Base-by-base conservation (phyloP, 2,113 vertebrate species). In the Psittacula cyanocephala region DNA sequence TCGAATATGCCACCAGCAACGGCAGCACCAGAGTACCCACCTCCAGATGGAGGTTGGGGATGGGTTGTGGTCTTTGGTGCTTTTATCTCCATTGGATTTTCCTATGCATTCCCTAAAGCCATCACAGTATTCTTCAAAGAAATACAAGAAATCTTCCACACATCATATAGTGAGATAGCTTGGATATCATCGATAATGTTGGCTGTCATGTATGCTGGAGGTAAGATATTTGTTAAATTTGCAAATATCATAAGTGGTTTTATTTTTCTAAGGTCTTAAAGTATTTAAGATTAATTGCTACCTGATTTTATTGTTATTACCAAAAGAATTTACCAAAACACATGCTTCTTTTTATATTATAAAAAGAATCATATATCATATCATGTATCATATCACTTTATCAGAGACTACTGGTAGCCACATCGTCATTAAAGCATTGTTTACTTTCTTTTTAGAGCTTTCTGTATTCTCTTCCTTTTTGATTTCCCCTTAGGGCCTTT, bases 171-270 rank as follows among this genome's bases (percentile, higher is more conserved):
- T 87, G 97, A 99, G 96, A 98, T 99, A 57, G 99, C 99, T 7
- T 99, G 99, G 99, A 99, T 99, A 97, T 99, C 99, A 63, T 99
- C 99, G 3, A 99, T 99, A 95, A 99, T 99, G 99, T 97, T 99
- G 29, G 99, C 99, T 29, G 98, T 99, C 94, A 99, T 99, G 99
- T 99, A 99, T n/a, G 99, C 99, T 77, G 99, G 99, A 98, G 99
- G 99, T 99, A 98, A 98, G 98, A 31, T 6, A 88, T 57, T 89
- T 11, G 4, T 47, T n/a, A 91, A 69, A 76, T 79, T 72, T 68
- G 15, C 20, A 41, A 75, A 85, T 78, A 35, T 6, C 17, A 37
- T 53, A 25, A 23, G 4, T 81, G 44, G 8, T 6, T 27, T 67
- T 37, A 41, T 37, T 18, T n/a, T 13, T 12, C 10, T 53, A 8